Evolutionary conservation across 2,888 invertebrate genomes (phyloP), one percentile per base, ranked within the genome.

Genomic region (Lithophane semibrunnea): DNA sequence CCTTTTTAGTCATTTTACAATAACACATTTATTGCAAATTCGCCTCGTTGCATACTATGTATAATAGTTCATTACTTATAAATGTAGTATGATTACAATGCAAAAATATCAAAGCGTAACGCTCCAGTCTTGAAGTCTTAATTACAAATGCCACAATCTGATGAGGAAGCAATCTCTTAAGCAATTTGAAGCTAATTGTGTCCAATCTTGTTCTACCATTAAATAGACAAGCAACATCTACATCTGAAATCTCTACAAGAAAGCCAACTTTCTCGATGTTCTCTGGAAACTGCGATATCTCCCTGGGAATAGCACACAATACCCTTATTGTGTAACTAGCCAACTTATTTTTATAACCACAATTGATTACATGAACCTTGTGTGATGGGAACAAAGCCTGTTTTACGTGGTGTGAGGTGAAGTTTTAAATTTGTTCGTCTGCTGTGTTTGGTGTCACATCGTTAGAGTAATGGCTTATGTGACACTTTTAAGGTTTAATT

Each of bases 271-370:
- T 91, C 90, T 88, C 87, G 86, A 71, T 75, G 52, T 80, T 89
- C 88, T 88, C 88, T 91, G 90, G 91, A 91, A 91, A 89, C 88
- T 87, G 75, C 82, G 88, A 91, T 91, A 92, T 90, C 90, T 86
- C 88, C 89, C 88, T 92, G 92, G 86, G 92, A 92, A 92, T 86
- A 82, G 21, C 80, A 89, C 75, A 92, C 92, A 92, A 93, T 92
- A 90, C 89, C 82, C 85, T 89, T 88, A 90, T 92, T 92, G 92
- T 92, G 70, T 65, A 65, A 68, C 37, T 60, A 24, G 84, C 86
- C 70, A 85, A 83, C 47, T 70, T 82, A 77, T 66, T 63, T 56
- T 0, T 66, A 18, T 18, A 60, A 37, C 21, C 10, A 64, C 7
- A n/a, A 56, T 44, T 54, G 9, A 42, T 44, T 52, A 24, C 4